These are phyloP conservation scores for Aphodius sticticus DNA, from an alignment of 2,888 invertebrate genomes.

Conservation along the genomic window DNA sequence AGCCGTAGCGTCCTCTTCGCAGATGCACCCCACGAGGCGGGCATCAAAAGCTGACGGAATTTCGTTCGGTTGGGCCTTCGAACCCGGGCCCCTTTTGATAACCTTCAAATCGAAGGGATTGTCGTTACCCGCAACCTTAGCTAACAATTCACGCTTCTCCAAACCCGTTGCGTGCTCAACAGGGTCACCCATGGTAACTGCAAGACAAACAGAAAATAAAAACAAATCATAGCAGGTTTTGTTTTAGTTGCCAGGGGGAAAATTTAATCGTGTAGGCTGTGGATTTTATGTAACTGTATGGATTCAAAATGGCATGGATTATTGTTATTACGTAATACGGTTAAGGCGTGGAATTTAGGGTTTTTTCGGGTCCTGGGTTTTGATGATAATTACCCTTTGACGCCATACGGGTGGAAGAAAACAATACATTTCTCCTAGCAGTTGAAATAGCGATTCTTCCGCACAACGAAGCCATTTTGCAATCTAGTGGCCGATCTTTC, in stretches of 20 bases:
- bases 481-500: neutral
- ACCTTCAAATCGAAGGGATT: conserved; percentile 88
- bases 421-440: conserved; percentile 70
- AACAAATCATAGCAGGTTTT: neutral
- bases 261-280: conserved; percentile 9
- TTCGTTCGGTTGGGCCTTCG: conserved; percentile 84
- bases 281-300: conserved; percentile 5
- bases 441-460: conserved; percentile 73
- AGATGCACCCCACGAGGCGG: conserved; percentile 93
- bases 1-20: conserved; percentile 90
- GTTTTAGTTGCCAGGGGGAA: neutral
- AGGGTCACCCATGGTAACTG: conserved; percentile 78
- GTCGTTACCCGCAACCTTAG: conserved; percentile 86
- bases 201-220: conserved; percentile 56
- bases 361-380: conserved; percentile 27
- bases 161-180: conserved; percentile 93
- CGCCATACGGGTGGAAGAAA: conserved; percentile 68
- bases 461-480: conserved; percentile 77
- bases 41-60: conserved; percentile 91
- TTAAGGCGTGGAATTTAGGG: conserved; percentile 28
- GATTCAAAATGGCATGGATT: conserved; percentile 39
- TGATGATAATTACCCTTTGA: conserved; percentile 69
- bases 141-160: conserved; percentile 89
- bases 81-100: conserved; percentile 79
- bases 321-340: conserved; percentile 52